Conservation (phyloP, 2,113 vertebrate genomes). For the Oreotrochilus melanogaster region DNA sequence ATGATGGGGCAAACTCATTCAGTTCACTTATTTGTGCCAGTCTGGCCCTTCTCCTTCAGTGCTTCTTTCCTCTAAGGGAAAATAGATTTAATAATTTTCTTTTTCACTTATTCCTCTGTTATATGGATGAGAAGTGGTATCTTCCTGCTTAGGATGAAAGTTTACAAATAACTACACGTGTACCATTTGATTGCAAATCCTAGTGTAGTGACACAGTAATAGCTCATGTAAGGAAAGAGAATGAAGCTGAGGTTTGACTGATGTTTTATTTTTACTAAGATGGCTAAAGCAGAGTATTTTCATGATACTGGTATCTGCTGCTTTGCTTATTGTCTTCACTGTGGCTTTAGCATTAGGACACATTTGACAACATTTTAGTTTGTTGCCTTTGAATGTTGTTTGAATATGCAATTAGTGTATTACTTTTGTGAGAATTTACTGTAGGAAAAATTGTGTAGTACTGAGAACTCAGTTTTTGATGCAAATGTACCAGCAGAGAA, state of each 20-base stretch:
- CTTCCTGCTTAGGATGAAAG: not conserved
- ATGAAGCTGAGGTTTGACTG: not conserved
- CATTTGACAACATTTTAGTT: not conserved
- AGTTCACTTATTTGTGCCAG: not conserved
- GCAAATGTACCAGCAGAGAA: not conserved
- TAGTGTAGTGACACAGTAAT: not conserved
- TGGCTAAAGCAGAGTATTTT: not conserved
- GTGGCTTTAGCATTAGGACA: not conserved
- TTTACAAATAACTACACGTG: fast-evolving
- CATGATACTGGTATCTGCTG: not conserved
- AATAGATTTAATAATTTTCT: not conserved
- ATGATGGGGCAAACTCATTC: not conserved
- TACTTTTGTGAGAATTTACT: not conserved
- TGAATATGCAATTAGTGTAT: not conserved
- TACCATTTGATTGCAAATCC: not conserved
- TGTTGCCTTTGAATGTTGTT: not conserved
- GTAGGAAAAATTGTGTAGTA: not conserved
- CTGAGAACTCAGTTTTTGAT: not conserved
- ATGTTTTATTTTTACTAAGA: not conserved
- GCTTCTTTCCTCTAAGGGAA: not conserved
- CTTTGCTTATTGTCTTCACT: not conserved
- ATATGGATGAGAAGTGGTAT: not conserved
- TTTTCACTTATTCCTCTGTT: not conserved
- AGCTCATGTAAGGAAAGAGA: not conserved
- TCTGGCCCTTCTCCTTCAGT: not conserved